Evolutionary conservation across 2,113 vertebrate species (phyloP).

Genomic region (Serinus canaria): DNA sequence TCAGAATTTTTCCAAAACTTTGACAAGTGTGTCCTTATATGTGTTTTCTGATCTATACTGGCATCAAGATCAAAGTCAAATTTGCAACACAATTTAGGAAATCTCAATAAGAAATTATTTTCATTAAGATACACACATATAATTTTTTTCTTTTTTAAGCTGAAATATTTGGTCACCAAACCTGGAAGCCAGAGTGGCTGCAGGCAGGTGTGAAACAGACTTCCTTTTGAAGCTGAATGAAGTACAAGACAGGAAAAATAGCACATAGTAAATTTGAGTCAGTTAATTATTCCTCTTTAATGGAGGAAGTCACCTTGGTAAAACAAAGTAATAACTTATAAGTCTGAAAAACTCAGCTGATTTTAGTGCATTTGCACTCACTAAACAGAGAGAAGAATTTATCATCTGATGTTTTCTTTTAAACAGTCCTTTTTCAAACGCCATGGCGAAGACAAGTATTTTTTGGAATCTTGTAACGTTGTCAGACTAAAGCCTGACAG

Average conservation of each 20-base stretch:
- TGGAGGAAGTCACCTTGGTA: neutral
- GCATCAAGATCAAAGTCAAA: neutral
- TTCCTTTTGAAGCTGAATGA: neutral
- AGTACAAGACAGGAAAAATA: neutral
- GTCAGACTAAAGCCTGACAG: neutral
- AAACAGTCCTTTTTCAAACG: neutral
- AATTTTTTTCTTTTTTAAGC: neutral
- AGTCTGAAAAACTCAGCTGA: neutral
- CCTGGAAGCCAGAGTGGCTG: neutral
- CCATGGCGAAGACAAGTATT: neutral
- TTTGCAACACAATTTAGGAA: neutral
- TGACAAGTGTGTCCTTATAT: neutral
- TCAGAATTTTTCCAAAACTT: neutral
- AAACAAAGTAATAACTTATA: neutral
- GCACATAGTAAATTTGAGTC: neutral
- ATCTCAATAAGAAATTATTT: neutral
- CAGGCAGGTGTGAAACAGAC: neutral
- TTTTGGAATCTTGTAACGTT: neutral
- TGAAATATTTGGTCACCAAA: neutral
- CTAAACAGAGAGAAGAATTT: neutral
- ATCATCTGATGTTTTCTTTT: neutral
- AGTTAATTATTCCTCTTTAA: neutral
- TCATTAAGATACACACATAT: fast-evolving
- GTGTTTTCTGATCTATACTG: neutral
- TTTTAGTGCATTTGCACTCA: neutral